Evolutionary conservation across 1,140 invertebrate species (phyloP).

Genomic region (Penaeus vannamei): DNA sequence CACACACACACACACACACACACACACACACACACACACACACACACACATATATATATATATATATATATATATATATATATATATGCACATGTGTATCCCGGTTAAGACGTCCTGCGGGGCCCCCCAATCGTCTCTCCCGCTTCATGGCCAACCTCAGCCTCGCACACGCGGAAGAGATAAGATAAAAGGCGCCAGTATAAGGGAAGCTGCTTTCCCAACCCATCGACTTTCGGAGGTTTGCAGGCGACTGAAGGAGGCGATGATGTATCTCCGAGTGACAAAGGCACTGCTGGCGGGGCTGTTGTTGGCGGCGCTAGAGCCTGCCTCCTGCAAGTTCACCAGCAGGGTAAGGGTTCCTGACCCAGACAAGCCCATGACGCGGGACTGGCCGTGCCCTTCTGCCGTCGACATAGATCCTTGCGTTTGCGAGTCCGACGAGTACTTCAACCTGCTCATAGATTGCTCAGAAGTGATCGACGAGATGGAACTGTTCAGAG

Average conservation of each 20-base stretch:
- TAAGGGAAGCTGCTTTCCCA: background rate
- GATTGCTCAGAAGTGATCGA: background rate
- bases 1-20: no score
- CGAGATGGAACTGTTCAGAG: background rate
- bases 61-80: no score
- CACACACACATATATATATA: no score
- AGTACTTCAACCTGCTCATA: background rate
- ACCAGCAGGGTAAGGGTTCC: background rate
- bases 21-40: no score
- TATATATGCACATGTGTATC: no score
- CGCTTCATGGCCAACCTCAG: background rate
- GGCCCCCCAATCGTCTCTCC: background rate
- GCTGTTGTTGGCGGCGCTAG: background rate
- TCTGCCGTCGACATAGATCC: background rate
- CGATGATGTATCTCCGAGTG: conserved; percentile 1
- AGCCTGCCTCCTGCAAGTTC: background rate
- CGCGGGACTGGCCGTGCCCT: conserved; percentile 16
- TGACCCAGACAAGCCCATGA: background rate
- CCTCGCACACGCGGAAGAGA: background rate
- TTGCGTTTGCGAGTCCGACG: background rate
- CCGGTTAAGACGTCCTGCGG: background rate
- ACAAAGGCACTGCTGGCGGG: background rate
- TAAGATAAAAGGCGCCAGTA: conserved; percentile 22
- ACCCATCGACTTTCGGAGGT: background rate
- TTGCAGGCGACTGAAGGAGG: conserved; percentile 6